Evolutionary conservation across 2,797 vertebrate species (phyloP), one percentile per base, ranked within the genome.

Genomic region (Sus cebifrons): DNA sequence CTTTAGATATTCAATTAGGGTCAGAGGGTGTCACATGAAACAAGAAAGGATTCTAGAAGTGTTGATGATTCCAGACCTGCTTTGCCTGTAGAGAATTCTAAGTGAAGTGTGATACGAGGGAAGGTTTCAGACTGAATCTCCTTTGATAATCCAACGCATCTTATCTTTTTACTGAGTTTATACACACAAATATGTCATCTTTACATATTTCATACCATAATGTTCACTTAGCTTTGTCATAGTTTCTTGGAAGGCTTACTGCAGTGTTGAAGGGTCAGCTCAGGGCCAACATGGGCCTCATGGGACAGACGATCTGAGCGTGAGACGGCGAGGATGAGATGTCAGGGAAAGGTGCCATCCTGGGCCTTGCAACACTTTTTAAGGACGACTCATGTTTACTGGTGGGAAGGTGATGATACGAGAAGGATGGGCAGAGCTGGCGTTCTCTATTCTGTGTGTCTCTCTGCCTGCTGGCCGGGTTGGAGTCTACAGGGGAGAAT

Each of bases 231-330:
- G 4, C 7, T 74, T 21, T 49, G 17, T n/a, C 52, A 20, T 86
- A 17, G 36, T 65, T 25, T 12, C 32, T 79, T 20, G 17, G n/a
- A 44, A 23, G 73, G 64, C 16, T 1, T 18, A 16, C 7, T 1
- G 0, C 29, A 1, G 0, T 2, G 2, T 52, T 32, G 21, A 8
- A 6, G 18, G 25, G 18, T 10, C 74, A 14, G 13, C 40, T 36
- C n/a, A 32, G 27, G 32, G 65, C 12, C 54, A 15, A 8, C 7
- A 20, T 56, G 52, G 5, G 10, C 7, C 81, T 2, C 4, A 0
- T n/a, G 62, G 40, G 20, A 12, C 0, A 5, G 6, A 18, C 4
- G 23, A 36, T 10, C 21, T 73, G 25, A 21, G 8, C 27, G 32
- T 12, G 6, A 29, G 32, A 17, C 29, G n/a, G 15, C 4, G 14